Evolutionary conservation across 1,140 invertebrate species (phyloP).

Genomic region (Ceratosolen fusciceps): DNA sequence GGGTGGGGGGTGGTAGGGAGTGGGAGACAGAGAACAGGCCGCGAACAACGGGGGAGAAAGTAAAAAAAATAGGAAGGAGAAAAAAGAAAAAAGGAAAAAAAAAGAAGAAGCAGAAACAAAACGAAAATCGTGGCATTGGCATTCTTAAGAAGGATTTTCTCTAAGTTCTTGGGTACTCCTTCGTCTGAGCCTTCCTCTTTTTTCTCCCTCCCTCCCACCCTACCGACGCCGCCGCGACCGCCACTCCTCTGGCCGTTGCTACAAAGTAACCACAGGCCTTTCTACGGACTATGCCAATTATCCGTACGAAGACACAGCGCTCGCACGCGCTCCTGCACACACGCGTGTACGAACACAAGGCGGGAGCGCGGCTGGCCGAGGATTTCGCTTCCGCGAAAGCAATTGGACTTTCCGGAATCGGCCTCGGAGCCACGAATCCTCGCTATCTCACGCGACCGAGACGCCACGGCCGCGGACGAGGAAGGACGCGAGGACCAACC

Average conservation of each 20-base stretch:
- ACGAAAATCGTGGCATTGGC: constrained; percentile 37
- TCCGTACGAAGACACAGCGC: constrained; percentile 44
- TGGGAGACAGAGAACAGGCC: too few relatives aligned
- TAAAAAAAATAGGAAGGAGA: too few relatives aligned
- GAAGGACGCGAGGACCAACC: constrained; percentile 10
- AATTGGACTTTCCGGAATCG: constrained; percentile 36
- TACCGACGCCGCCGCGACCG: too few relatives aligned
- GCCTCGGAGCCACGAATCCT: constrained; percentile 15
- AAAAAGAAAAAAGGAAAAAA: neutral
- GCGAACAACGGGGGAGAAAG: too few relatives aligned
- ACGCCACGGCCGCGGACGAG: neutral
- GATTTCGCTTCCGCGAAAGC: constrained; percentile 40
- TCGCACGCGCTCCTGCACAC: constrained; percentile 8
- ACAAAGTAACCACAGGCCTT: constrained; percentile 44
- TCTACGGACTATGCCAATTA: constrained; percentile 45
- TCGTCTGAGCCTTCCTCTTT: neutral
- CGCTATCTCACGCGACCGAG: constrained; percentile 41
- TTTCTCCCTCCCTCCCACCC: too few relatives aligned
- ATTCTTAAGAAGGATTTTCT: constrained; percentile 42
- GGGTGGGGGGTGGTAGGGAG: too few relatives aligned
- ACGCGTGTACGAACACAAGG: neutral
- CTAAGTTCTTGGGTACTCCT: constrained; percentile 23
- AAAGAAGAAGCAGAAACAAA: constrained; percentile 23
- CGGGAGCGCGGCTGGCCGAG: neutral
- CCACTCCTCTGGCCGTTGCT: constrained; percentile 26